Evolutionary conservation across 2,888 invertebrate genomes (phyloP).

Genomic region (Polyommatus iphigenia): DNA sequence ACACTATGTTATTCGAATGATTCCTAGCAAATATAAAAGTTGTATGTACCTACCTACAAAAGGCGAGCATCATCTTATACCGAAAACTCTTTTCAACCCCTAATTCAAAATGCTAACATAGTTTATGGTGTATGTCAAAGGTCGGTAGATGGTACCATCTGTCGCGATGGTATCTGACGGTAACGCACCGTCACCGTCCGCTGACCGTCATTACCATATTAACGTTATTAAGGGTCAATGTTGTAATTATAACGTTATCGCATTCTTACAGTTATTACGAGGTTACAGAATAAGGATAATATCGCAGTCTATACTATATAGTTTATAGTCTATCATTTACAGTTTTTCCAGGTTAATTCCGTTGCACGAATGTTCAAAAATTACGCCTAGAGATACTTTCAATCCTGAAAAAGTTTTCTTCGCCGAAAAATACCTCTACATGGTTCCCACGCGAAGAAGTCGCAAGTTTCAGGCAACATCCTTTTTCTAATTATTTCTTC

Average conservation of each 20-base stretch:
- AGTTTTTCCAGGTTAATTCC: too few relatives aligned
- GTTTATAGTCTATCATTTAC: too few relatives aligned
- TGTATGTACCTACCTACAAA: too few relatives aligned
- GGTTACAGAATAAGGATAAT: not conserved
- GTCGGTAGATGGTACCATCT: slow-evolving; percentile 29
- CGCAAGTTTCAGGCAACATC: too few relatives aligned
- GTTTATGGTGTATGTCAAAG: slow-evolving; percentile 5
- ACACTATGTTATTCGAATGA: too few relatives aligned
- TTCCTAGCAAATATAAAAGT: too few relatives aligned
- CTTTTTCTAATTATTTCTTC: too few relatives aligned
- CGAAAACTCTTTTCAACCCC: not conserved
- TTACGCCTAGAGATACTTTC: too few relatives aligned
- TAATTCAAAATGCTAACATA: not conserved
- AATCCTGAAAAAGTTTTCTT: too few relatives aligned
- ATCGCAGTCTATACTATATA: not conserved
- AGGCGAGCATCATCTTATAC: not conserved
- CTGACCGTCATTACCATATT: slow-evolving; percentile 47
- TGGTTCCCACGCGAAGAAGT: too few relatives aligned
- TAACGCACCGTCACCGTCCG: slow-evolving; percentile 37
- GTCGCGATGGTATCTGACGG: slow-evolving; percentile 34
- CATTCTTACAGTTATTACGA: slow-evolving; percentile 44
- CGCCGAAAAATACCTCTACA: too few relatives aligned
- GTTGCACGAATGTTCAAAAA: too few relatives aligned
- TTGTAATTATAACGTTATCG: slow-evolving; percentile 42
- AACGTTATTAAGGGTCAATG: slow-evolving; percentile 53